Evolutionary conservation across 2,888 invertebrate genomes (phyloP).

Genomic region (Hypena proboscidalis): DNA sequence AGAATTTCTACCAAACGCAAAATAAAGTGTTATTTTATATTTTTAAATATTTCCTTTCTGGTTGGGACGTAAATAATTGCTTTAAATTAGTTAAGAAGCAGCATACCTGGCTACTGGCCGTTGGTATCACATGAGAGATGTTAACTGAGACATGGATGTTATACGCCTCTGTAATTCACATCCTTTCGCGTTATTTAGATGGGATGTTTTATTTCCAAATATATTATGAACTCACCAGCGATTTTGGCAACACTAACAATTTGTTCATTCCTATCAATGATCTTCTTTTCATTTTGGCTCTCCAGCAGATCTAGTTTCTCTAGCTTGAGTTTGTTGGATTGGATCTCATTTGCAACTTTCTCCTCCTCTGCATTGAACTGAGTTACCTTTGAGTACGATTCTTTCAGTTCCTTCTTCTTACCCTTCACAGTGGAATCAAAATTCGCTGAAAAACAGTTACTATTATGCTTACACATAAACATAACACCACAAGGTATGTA

Average conservation of each 20-base stretch:
- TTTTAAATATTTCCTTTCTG: too few relatives aligned
- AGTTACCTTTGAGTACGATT: constrained; percentile 69
- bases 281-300: constrained; percentile 78
- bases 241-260: constrained; percentile 70
- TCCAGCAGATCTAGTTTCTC: constrained; percentile 73
- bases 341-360: constrained; percentile 75
- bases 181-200: too few relatives aligned
- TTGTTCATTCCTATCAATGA: constrained; percentile 69
- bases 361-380: constrained; percentile 76
- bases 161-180: too few relatives aligned
- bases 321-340: constrained; percentile 71
- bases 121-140: too few relatives aligned
- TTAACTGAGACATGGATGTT: too few relatives aligned
- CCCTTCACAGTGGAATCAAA: constrained; percentile 66
- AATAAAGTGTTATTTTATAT: too few relatives aligned
- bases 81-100: too few relatives aligned
- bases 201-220: not conserved
- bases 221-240: constrained; percentile 54
- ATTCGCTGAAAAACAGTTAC: constrained; percentile 62
- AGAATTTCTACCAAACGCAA: too few relatives aligned
- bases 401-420: constrained; percentile 72
- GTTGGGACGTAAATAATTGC: too few relatives aligned
- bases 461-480: too few relatives aligned
- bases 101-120: too few relatives aligned
- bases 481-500: too few relatives aligned